Percentiles rank a stretch among this genome's conserved stretches.
Conservation (phyloP, 1,140 invertebrate genomes). For the Scaptodrosophila lebanonensis region DNA sequence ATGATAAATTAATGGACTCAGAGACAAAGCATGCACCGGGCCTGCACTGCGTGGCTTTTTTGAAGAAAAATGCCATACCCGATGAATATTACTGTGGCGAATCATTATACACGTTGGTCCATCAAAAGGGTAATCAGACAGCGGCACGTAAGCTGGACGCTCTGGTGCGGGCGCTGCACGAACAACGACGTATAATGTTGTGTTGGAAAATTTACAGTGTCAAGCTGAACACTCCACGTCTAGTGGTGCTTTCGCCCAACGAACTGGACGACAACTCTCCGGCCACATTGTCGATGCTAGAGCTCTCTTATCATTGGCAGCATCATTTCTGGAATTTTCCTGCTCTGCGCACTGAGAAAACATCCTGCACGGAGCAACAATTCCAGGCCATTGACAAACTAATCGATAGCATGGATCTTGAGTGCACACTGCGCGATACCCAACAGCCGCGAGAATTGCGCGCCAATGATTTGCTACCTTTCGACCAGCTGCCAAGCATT, state of each 20-base stretch:
- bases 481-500: conserved; percentile 56
- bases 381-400: conserved; percentile 56
- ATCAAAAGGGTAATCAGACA: conserved; percentile 40
- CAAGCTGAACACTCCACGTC: conserved; percentile 50
- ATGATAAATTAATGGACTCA: conserved; percentile 47
- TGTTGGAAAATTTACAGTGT: conserved; percentile 67
- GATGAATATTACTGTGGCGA: conserved; percentile 63
- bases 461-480: conserved; percentile 58
- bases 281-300: conserved; percentile 58
- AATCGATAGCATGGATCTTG: conserved; percentile 63
- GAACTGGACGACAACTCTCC: conserved; percentile 41
- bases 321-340: conserved; percentile 72
- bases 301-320: conserved; percentile 61
- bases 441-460: conserved; percentile 43
- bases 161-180: conserved; percentile 48
- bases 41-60: conserved; percentile 64
- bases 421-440: conserved; percentile 31
- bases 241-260: conserved; percentile 62
- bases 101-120: conserved; percentile 57
- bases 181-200: conserved; percentile 44
- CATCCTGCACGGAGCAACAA: conserved; percentile 50
- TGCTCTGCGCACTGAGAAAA: conserved; percentile 45
- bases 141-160: conserved; percentile 66
- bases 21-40: conserved; percentile 42
- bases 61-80: conserved; percentile 44